Base-by-base conservation (phyloP, 1,140 invertebrate species). In the Brachionus rotundiformis region DNA sequence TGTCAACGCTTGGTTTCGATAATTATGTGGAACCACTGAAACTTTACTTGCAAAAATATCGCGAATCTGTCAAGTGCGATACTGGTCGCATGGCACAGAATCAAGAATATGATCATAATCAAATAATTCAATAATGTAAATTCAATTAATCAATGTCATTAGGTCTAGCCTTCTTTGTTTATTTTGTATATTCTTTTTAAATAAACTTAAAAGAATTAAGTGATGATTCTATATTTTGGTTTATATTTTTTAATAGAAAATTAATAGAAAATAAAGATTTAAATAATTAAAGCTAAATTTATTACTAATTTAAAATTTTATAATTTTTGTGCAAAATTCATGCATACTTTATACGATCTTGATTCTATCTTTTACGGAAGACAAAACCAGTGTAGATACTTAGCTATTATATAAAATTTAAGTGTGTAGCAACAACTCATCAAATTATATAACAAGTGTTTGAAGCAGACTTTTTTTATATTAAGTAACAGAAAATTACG, bases 11-110 rank as follows among this genome's bases (percentile, higher is more conserved):
- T 13, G 97, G 97, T 10, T 99, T 99, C 89, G 97, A 99, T 85
- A 98, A 96, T 88, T 99, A 99, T 88, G 93, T 99, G 13, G 96
- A 98, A 85, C 96, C 96, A 0, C 87, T 99, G 23, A 98, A 97
- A 89, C 86, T 96, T 19, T 99, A 98, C 88, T 89, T 99, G 31
- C 94, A 97, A 87, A 98, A 98, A 89, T 99, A 98, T 86, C 91
- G 96, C 89, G 95, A 98, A 25, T 63, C 65, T 25, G n/a, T 68
- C 11, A 82, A 81, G 36, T 81, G 54, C 27, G 79, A 81, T 11
- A 77, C 73, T 7, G 44, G 36, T 47, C 54, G 54, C n/a, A 8
- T 81, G 29, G 25, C 16, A 33, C 63, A 68, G 36, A 68, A 36
- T 68, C 63, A 68, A 68, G 63, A 68, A 36, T 68, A 68, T 36